Base-by-base conservation (phyloP, 1,140 invertebrate genomes). In the Helicoverpa zea region DNA sequence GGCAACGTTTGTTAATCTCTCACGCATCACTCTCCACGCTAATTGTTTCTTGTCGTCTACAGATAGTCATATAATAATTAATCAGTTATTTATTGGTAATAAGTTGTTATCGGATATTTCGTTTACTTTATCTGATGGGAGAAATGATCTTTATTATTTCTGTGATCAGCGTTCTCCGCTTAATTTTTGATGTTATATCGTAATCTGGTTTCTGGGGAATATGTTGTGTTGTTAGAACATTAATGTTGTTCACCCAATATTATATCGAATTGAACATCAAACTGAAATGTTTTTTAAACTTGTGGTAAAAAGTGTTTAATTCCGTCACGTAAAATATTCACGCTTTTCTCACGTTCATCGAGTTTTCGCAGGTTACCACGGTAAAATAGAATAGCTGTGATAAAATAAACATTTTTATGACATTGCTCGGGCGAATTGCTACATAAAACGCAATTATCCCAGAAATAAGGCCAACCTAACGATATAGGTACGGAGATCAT, bases 371-470 rank as follows among this genome's bases (percentile, higher is more conserved):
- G 82, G 81, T 84, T 35, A 87, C 86, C 86, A 84, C 81, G 82
- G 80, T 85, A 83, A 81, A 83, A 82, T 84, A 80, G 81, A 82
- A 87, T 84, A 89, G 84, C 72, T 80, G 81, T 81, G 83, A 87
- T 89, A 89, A 89, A 89, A 89, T 89, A 89, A 87, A 89, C 83
- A 87, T 86, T 87, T 81, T 89, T 89, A 89, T 83, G 87, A 87
- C 83, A 86, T 83, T 78, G 82, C 85, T 84, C 59, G 84, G 84
- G 84, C 78, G 87, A 85, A 89, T 89, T 89, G 87, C 86, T 84
- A 86, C 87, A 88, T 91, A 91, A 91, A 91, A 89, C 86, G 86
- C 88, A 91, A 89, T 91, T 89, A 91, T 89, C 86, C 84, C 66
- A 81, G 84, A 82, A 87, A 86, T 86, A 90, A 87, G 82, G 86